A percentile compares a stretch with the other conserved stretches of the same genome.
phyloP scores from a whole-genome alignment of 2,113 vertebrate genomes.

The Tichodroma muraria region DNA sequence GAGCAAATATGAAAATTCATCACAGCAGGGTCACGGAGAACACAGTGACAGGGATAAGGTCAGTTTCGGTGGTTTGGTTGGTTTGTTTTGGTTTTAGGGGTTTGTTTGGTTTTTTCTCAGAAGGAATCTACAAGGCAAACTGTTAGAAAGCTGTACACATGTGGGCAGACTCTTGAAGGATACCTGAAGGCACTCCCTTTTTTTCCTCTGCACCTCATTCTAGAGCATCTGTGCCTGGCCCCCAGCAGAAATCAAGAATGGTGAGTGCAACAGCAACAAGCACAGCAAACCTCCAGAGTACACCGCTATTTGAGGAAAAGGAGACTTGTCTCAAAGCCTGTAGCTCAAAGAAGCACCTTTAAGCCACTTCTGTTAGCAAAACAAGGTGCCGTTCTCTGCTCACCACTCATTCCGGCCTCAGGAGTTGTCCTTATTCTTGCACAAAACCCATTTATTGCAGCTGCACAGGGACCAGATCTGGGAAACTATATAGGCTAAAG shows the following conservation, averaged over 20 bases:
- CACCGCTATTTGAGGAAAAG: accelerated
- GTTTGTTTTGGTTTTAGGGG: not conserved
- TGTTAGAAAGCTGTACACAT: not conserved
- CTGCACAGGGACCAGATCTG: not conserved
- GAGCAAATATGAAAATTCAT: not conserved
- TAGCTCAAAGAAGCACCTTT: not conserved
- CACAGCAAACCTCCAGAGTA: not conserved
- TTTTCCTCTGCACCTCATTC: accelerated
- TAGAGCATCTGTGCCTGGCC: not conserved
- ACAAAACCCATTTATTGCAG: not conserved
- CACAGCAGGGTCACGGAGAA: not conserved
- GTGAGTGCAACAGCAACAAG: not conserved
- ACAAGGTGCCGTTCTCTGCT: not conserved
- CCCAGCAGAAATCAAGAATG: not conserved
- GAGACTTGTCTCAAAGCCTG: not conserved
- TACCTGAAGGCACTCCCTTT: not conserved
- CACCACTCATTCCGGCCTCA: not conserved
- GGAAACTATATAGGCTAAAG: not conserved
- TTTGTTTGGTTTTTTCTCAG: not conserved
- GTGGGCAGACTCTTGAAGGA: not conserved
- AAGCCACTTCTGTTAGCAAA: not conserved
- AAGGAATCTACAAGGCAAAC: not conserved
- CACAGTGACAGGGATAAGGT: not conserved
- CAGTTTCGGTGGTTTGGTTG: not conserved
- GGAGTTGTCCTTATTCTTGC: not conserved